Conservation (phyloP, 2,113 vertebrate genomes). For the Chionis minor region DNA sequence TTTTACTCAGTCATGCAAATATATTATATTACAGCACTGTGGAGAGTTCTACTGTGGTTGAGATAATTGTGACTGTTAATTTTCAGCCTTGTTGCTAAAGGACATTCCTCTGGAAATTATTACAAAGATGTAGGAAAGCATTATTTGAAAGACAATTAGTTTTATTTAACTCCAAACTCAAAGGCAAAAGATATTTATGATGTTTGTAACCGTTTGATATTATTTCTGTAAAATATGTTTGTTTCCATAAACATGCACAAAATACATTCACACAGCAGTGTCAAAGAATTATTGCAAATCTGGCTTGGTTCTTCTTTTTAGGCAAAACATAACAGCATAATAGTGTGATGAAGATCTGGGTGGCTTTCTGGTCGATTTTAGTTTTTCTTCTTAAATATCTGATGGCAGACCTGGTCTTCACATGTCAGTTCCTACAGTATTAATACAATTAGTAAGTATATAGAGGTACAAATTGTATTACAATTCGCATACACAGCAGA, state of each 20-base stretch:
- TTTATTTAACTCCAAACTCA: constrained; percentile 50
- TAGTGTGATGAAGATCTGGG: not conserved
- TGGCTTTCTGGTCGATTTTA: not conserved
- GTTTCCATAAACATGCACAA: not conserved
- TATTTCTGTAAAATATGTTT: not conserved
- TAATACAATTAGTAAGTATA: constrained; percentile 30
- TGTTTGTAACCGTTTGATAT: not conserved
- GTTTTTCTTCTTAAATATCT: constrained; percentile 87
- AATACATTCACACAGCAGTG: not conserved
- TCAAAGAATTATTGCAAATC: not conserved
- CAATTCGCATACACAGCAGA: not conserved
- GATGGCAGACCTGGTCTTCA: constrained; percentile 87
- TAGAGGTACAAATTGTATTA: not conserved
- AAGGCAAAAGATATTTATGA: not conserved
- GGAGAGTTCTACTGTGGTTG: not conserved
- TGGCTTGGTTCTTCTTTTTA: not conserved
- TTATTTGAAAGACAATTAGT: not conserved
- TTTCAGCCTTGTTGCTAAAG: not conserved
- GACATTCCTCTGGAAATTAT: not conserved
- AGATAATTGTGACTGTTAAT: constrained; percentile 10
- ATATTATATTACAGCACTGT: not conserved
- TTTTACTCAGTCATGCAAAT: not conserved
- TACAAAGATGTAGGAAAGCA: not conserved
- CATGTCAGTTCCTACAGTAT: constrained; percentile 85
- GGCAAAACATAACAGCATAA: not conserved